Conservation (phyloP, 2,797 vertebrate species). For the Cephalopachus bancanus region DNA sequence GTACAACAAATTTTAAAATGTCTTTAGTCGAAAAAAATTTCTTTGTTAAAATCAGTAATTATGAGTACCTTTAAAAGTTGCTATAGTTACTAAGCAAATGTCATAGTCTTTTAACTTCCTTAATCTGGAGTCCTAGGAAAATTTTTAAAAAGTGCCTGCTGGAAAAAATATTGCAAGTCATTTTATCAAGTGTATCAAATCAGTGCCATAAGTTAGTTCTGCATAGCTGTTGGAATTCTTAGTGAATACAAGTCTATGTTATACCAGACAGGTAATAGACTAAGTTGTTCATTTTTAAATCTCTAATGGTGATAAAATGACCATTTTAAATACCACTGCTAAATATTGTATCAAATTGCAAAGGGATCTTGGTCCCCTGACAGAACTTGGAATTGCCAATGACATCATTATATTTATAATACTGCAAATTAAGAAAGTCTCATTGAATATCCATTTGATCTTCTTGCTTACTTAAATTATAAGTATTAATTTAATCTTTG, state of each 20-base stretch:
- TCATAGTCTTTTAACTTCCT: neutral
- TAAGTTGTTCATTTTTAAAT: conserved; percentile 56
- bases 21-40: neutral
- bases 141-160: neutral
- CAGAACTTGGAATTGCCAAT: conserved; percentile 35
- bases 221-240: neutral
- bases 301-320: conserved; percentile 14
- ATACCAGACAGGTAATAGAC: neutral
- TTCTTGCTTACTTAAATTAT: neutral
- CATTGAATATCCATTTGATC: conserved; percentile 38
- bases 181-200: neutral
- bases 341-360: conserved; percentile 58
- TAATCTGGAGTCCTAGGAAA: neutral
- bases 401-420: conserved; percentile 50
- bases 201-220: neutral
- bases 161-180: neutral
- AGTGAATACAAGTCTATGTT: neutral
- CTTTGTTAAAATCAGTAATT: neutral
- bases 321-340: conserved; percentile 43
- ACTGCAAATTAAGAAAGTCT: neutral
- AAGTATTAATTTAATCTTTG: neutral
- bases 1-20: neutral
- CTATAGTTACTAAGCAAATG: neutral
- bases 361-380: neutral
- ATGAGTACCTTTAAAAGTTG: neutral